phyloP scores from a whole-genome alignment of 2,888 invertebrate genomes.

The Apeira syringaria region DNA sequence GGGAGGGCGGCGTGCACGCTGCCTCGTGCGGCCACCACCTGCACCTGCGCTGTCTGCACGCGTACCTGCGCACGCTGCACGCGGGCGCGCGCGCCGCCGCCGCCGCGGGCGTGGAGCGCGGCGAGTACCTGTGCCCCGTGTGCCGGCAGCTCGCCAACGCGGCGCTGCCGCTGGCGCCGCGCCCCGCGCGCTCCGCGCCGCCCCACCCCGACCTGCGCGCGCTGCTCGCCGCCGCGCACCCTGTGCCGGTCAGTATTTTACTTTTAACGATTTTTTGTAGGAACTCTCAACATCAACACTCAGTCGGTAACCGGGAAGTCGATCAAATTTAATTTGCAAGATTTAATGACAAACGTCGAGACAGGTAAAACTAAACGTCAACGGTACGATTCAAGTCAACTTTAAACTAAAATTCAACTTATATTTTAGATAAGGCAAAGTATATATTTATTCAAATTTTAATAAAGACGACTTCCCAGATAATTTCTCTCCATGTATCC shows the following conservation, averaged over 20 bases:
- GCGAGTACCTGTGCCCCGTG: conserved; percentile 97
- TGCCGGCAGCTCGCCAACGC: conserved; percentile 92
- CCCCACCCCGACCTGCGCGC: conserved; percentile 80
- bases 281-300: too few species aligned
- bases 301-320: too few species aligned
- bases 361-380: too few species aligned
- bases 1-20: conserved; percentile 96
- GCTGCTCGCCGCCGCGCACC: conserved; percentile 72
- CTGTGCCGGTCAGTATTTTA: conserved; percentile 37
- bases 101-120: conserved; percentile 85
- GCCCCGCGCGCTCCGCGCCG: conserved; percentile 81
- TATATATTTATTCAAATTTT: too few species aligned
- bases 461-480: too few species aligned
- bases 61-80: conserved; percentile 93
- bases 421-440: too few species aligned
- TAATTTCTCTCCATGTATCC: too few species aligned
- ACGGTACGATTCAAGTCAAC: too few species aligned
- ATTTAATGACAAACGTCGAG: too few species aligned
- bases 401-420: too few species aligned
- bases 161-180: conserved; percentile 91
- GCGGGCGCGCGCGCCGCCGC: conserved; percentile 87
- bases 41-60: conserved; percentile 96
- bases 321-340: too few species aligned
- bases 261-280: too few species aligned
- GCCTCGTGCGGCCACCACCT: conserved; percentile 98